Conservation (phyloP, 2,113 vertebrate genomes). For the Sander lucioperca region DNA sequence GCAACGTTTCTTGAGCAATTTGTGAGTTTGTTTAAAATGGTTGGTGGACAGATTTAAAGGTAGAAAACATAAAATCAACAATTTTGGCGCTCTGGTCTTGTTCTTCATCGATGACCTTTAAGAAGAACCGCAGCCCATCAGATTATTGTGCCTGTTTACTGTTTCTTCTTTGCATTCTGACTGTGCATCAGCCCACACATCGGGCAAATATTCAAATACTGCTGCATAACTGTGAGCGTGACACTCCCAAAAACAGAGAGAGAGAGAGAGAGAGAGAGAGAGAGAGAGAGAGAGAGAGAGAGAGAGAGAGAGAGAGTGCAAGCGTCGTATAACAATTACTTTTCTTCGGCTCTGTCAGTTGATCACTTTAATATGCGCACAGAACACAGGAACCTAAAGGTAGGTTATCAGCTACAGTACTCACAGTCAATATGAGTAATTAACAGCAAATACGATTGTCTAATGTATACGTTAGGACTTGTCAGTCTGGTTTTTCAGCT, state of each 20-base stretch:
- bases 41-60: not conserved
- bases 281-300: not conserved
- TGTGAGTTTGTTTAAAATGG: not conserved
- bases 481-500: not conserved
- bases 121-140: constrained; percentile 65
- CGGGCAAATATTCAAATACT: constrained; percentile 74
- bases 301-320: not conserved
- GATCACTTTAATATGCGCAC: constrained; percentile 19
- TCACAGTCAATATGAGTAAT: not conserved
- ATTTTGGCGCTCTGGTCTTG: constrained; percentile 33
- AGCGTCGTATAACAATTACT: not conserved
- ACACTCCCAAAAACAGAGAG: constrained; percentile 47
- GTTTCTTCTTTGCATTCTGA: constrained; percentile 78
- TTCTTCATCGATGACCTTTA: constrained; percentile 72
- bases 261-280: not conserved
- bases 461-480: not conserved
- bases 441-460: not conserved
- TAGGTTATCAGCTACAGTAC: not conserved
- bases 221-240: constrained; percentile 63
- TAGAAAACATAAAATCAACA: constrained; percentile 25
- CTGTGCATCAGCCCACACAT: constrained; percentile 77
- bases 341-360: constrained; percentile 4
- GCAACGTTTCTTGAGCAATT: not conserved
- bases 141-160: constrained; percentile 71
- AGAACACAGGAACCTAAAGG: not conserved